These are phyloP conservation scores for Dendrocincla tyrannina DNA, from an alignment of 2,797 vertebrate species.

Conservation along the genomic window DNA sequence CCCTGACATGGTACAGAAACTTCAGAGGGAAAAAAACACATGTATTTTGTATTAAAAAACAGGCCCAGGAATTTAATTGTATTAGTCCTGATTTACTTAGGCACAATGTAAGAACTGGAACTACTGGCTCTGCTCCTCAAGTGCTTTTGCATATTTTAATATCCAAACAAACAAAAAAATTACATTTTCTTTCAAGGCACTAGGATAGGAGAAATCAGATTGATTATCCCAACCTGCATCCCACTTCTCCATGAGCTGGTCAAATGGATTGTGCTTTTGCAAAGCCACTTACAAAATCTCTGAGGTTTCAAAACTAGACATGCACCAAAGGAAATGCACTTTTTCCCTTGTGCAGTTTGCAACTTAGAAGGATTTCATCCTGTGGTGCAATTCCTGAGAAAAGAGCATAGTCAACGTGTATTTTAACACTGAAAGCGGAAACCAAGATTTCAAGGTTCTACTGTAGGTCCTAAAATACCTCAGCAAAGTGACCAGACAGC, in stretches of 20 bases:
- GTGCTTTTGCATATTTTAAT: not conserved
- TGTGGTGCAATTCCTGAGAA: not conserved
- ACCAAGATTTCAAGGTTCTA: not conserved
- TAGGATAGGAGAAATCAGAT: not conserved
- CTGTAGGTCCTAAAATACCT: not conserved
- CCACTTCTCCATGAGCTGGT: not conserved
- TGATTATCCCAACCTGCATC: not conserved
- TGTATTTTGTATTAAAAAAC: not conserved
- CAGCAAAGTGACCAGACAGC: not conserved
- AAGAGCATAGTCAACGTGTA: not conserved
- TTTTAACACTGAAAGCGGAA: conserved; percentile 30
- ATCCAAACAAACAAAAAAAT: not conserved
- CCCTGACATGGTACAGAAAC: not conserved
- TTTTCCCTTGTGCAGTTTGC: not conserved
- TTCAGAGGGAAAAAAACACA: not conserved
- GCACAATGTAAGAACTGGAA: not conserved
- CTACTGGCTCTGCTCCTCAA: not conserved
- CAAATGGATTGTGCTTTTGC: not conserved
- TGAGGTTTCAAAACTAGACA: not conserved
- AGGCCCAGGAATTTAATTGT: not conserved
- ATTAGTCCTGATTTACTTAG: not conserved
- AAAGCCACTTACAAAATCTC: not conserved
- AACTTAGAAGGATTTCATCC: not conserved
- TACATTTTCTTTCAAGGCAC: not conserved
- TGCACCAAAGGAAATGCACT: not conserved